Base-by-base conservation (phyloP, 35 echinoderm and acorn worm genomes). In the Apostichopus parvimensis region DNA sequence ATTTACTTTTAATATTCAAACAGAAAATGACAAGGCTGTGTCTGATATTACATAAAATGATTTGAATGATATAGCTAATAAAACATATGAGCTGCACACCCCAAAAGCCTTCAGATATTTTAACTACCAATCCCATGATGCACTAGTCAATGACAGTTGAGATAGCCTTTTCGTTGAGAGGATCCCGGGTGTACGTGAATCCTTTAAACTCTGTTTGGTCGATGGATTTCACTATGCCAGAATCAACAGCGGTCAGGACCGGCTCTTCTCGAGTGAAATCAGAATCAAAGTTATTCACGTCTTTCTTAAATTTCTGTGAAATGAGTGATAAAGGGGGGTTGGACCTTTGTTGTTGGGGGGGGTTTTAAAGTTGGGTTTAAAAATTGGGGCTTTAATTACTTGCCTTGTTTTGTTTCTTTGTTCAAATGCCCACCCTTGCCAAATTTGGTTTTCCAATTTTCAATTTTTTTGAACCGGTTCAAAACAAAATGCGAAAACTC, bases 181-280 rank as follows among this genome's bases (percentile, higher is more conserved):
- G 77, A 4, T 92, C 92, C 56, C 96, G 92, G 58, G 96, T 98
- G 89, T 99, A 99, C 4, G 97, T 94, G 92, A 99, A 99, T 62
- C 97, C 97, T 77, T 79, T 91, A 87, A 99, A 99, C 61, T 99
- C 97, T 9, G 70, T 83, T 91, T 99, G 97, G 91, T 99, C 92
- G 53, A 99, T 99, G 76, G 95, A 96, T 82, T 99, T 92, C 21
- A 99, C 88, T 55, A 99, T 95, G 72, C 90, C 82, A 24, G 57
- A 80, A 60, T 85, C 81, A 73, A 95, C 95, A 21, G 87, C 91
- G 11, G 95, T 99, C 88, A 99, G 92, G 56, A 92, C 94, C 23
- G 97, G 97, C 57, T 99, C 97, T 88, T 99, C 97, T 26, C 95
- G 80, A 22, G 97, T 99, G 85, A 99, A 99, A 90, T 99, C 97